Base-by-base conservation (phyloP, 2,888 invertebrate species). In the Gasteruption jaculator region DNA sequence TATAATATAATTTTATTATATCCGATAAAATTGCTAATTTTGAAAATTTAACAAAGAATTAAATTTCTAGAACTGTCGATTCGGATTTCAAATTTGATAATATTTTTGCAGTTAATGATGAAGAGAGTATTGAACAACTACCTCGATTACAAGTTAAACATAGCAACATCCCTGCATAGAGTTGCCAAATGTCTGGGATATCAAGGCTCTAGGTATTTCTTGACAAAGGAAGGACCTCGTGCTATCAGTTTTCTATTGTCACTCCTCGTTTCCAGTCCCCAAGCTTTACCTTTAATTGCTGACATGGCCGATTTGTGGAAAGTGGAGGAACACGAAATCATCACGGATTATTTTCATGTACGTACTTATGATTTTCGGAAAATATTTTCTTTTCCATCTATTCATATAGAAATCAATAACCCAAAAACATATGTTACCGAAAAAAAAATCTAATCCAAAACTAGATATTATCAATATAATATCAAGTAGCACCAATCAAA, bases 161-260 rank as follows among this genome's bases (percentile, higher is more conserved):
- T 83, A 53, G 72, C 76, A 1, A 73, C 78, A 32, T 76, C 80
- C 1, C 68, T 84, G 37, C 72, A 79, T 8, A 78, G 79, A 58
- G 68, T 83, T 1, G 79, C 83, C 0, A 76, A 79, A 52, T 80
- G 84, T 45, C 77, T 87, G 38, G 86, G 84, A 0, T 86, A 81
- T 56, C 75, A 77, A 15, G 82, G 82, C 24, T 79, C 81, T 6
- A 77, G 81, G 57, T 82, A 86, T 59, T 83, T 85, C 40, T 73
- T 85, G 41, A 75, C 76, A 0, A 82, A 83, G 61, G 85, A 87
- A 56, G 78, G 81, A 25, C 80, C 82, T 38, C 76, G 84, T 52
- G 75, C 85, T 15, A 68, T 87, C 6, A 83, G 85, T 1, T 74
- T 77, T 69, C 73, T 84, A 56, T 71, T 80, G 60, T 73, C 83